Evolutionary conservation across 2,797 vertebrate species (phyloP), one percentile per base, ranked within the genome.

Genomic region (Pipistrellus pipistrellus): DNA sequence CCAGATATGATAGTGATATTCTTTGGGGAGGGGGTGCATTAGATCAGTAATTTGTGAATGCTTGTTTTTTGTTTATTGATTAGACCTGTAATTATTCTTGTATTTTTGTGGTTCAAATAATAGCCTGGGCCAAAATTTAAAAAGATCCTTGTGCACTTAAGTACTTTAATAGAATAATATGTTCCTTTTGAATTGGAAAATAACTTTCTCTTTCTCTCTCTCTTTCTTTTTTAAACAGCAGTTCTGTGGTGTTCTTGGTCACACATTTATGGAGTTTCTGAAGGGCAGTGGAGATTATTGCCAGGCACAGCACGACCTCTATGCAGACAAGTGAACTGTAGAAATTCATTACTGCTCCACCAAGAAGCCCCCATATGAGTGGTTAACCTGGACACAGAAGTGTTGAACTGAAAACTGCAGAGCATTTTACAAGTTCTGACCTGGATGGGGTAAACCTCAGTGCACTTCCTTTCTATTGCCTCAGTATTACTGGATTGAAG

Each of bases 191-290:
- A 93, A 87, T 85, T 85, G 57, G 81, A 92, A 95, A 96, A 89
- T 84, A 97, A 96, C 82, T 80, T 92, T 89, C 78, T 85, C 25
- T 30, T 4, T 69, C 0, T 25, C 66, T 88, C 35, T 86, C 0
- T 25, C 62, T 88, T 93, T 93, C 91, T 8, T 13, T 38, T 98
- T 85, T 98, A 96, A 98, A 98, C 99, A 99, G 99, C 99, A 99
- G 99, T 99, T 99, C 99, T 99, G 99, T 99, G 99, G 99, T 99
- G 99, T 99, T 99, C 99, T 99, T 98, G 99, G 99, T 99, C 99
- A 99, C 99, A 99, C 99, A 99, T 99, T 99, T 99, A 99, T 99
- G 99, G 99, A 99, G 99, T 99, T 99, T 99, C 99, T 99, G 99
- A 99, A 99, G 99, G 99, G 99, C 99, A 99, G 99, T 99, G 99